phyloP scores from a whole-genome alignment of 2,113 vertebrate genomes.

The Gobiocypris rarus region DNA sequence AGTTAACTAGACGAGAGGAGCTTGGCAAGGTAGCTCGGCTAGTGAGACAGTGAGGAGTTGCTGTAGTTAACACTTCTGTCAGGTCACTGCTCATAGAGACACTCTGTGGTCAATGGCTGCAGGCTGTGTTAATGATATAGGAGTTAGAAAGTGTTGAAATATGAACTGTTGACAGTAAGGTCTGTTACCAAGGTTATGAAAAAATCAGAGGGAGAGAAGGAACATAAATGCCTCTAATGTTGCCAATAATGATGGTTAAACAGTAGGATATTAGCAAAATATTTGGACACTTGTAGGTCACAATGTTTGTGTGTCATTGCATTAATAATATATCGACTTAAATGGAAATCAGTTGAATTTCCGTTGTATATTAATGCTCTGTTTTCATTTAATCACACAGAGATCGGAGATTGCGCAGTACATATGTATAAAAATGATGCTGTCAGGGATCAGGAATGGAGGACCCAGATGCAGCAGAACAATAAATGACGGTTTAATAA shows the following conservation, averaged over 20 bases:
- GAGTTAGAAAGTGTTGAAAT: slow-evolving; percentile 23
- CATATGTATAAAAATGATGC: too few species aligned
- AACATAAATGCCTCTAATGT: background rate
- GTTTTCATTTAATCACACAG: too few species aligned
- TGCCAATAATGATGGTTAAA: background rate
- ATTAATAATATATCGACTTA: background rate
- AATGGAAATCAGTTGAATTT: background rate
- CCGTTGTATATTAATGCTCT: too few species aligned
- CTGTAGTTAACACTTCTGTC: slow-evolving; percentile 7
- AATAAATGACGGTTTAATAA: too few species aligned
- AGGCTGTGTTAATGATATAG: background rate
- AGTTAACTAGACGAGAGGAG: slow-evolving; percentile 20
- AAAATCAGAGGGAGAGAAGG: background rate
- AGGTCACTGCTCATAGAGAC: slow-evolving; percentile 2
- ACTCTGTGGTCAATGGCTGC: slow-evolving; percentile 17
- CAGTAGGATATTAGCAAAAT: background rate
- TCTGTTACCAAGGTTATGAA: background rate
- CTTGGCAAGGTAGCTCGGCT: background rate
- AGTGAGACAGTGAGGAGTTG: slow-evolving; percentile 16
- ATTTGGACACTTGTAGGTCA: background rate
- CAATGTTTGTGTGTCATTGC: background rate
- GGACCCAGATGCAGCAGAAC: too few species aligned
- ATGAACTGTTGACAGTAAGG: background rate
- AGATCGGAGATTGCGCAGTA: too few species aligned
- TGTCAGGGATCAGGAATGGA: too few species aligned